These are phyloP conservation scores for Arion vulgaris DNA, from an alignment of 1,140 invertebrate genomes.

Conservation along the genomic window DNA sequence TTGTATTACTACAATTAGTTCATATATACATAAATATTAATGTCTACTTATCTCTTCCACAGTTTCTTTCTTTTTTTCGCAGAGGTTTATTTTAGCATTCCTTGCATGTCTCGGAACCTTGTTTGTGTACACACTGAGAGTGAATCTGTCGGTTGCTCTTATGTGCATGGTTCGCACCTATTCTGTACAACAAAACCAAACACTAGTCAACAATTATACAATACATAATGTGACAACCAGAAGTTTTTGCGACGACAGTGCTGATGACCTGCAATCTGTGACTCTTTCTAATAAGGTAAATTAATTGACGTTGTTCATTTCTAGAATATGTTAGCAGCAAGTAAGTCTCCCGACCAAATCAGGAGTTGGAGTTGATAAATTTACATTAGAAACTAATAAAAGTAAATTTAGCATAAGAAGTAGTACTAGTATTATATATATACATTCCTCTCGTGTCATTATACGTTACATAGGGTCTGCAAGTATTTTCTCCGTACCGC, in stretches of 20 bases:
- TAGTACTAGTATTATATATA: no score
- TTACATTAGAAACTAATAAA: no score
- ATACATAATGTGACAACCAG: neutral
- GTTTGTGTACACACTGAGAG: conserved; percentile 83
- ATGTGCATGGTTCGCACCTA: conserved; percentile 82
- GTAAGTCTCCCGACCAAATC: no score
- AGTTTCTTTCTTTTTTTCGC: conserved; percentile 46
- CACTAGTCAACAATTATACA: neutral
- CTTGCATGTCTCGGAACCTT: conserved; percentile 62
- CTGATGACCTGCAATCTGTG: neutral
- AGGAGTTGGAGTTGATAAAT: no score
- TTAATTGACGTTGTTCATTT: no score
- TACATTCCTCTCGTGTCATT: no score
- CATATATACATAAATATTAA: no score
- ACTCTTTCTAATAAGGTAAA: neutral
- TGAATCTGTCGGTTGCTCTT: conserved; percentile 87
- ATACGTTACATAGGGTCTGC: no score
- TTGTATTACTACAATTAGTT: no score
- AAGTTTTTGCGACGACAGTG: neutral
- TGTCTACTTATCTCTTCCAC: conserved; percentile 4
- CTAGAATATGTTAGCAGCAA: no score
- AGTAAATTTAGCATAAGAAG: no score
- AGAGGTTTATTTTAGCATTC: conserved; percentile 53
- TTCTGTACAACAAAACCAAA: neutral
- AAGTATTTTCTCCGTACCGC: no score